Conservation (phyloP, 2,797 vertebrate genomes). For the Gallinago solitaria region DNA sequence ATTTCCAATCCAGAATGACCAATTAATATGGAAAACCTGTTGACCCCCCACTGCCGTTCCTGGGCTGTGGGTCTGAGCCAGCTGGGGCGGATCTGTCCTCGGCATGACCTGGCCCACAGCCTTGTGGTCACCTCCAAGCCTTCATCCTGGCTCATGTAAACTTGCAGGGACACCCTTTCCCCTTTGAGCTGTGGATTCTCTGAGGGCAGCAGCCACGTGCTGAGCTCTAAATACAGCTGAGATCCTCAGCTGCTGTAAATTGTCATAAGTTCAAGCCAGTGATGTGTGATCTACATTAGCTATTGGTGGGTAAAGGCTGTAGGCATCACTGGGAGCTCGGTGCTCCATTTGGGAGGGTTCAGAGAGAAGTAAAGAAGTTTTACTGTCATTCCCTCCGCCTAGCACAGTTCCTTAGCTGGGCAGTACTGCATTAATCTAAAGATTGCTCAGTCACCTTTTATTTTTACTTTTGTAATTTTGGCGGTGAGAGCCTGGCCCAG, state of each 20-base stretch:
- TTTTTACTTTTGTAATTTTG: background rate
- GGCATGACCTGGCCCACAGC: background rate
- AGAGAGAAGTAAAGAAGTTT: background rate
- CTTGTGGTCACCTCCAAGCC: background rate
- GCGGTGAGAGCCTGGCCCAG: too few species aligned
- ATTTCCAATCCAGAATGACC: background rate
- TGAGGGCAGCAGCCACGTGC: background rate
- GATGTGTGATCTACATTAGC: constrained; percentile 66
- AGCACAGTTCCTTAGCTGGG: background rate
- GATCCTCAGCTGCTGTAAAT: background rate
- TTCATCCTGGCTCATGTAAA: fast-evolving
- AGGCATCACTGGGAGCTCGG: constrained; percentile 60
- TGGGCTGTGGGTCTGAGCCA: background rate
- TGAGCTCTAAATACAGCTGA: background rate
- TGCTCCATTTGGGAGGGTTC: background rate
- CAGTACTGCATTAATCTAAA: background rate
- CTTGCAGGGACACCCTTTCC: background rate
- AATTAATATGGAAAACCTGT: background rate
- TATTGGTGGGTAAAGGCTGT: constrained; percentile 32
- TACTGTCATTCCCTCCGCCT: background rate
- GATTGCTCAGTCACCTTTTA: background rate
- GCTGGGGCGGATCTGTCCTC: background rate
- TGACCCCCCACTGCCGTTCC: background rate
- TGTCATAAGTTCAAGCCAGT: background rate
- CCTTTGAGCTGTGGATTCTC: background rate